phyloP scores from a whole-genome alignment of 2,797 vertebrate species.

The Selene dorsalis region DNA sequence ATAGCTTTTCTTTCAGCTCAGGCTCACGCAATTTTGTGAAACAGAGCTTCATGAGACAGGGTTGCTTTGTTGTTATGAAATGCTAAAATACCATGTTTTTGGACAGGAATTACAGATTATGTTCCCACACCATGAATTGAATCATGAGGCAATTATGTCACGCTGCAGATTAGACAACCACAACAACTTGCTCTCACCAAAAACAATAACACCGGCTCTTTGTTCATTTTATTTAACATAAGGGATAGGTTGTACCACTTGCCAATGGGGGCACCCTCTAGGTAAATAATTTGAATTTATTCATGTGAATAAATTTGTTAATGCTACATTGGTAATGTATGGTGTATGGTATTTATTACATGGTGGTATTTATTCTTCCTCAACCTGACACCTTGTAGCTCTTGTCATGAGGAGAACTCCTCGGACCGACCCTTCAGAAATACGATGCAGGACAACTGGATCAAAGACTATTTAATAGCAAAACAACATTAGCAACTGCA shows the following conservation, averaged over 20 bases:
- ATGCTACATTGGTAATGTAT: too few species aligned
- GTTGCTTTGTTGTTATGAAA: conserved; percentile 32
- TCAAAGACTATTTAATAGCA: background rate
- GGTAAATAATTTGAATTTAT: background rate
- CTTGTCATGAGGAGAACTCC: too few species aligned
- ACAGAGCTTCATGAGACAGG: conserved; percentile 28
- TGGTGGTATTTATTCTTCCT: too few species aligned
- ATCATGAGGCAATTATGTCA: conserved; percentile 17
- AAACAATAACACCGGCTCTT: conserved; percentile 11
- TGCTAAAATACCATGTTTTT: conserved; percentile 33
- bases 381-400: too few species aligned
- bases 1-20: conserved; percentile 49
- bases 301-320: background rate
- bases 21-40: conserved; percentile 60
- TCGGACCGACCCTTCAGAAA: too few species aligned
- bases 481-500: background rate
- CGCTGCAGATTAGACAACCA: background rate
- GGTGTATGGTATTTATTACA: too few species aligned
- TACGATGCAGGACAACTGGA: background rate
- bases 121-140: conserved; percentile 18
- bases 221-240: background rate
- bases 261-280: background rate
- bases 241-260: background rate
- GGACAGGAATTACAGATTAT: conserved; percentile 38
- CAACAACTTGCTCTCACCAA: background rate